Conservation (phyloP, 2,797 vertebrate species). For the Siniperca undulata region DNA sequence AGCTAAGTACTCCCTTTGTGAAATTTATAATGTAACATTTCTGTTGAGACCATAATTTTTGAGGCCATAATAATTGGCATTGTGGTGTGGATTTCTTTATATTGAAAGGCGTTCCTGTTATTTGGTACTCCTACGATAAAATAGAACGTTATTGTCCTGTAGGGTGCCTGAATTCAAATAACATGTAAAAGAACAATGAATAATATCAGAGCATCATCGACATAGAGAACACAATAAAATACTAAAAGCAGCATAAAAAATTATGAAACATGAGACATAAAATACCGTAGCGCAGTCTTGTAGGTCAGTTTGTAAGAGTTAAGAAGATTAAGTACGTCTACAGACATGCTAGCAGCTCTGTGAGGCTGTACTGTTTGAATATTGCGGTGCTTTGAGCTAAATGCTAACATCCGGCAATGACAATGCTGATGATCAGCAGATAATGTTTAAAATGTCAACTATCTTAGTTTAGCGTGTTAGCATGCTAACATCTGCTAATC, state of each 20-base stretch:
- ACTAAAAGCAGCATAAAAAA: background rate
- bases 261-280: too few relatives aligned
- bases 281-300: background rate
- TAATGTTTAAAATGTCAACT: background rate
- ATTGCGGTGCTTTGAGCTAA: background rate
- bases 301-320: background rate
- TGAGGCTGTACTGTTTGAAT: too few relatives aligned
- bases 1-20: conserved; percentile 1
- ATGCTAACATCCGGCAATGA: background rate
- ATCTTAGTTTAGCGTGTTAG: background rate
- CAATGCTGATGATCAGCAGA: background rate
- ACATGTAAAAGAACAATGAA: background rate
- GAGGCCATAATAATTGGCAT: background rate
- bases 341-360: background rate
- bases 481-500: background rate
- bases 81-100: background rate
- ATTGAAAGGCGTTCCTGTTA: background rate
- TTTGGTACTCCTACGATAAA: background rate
- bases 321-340: background rate
- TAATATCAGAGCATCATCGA: background rate
- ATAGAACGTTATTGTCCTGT: background rate
- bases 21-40: background rate
- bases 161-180: background rate
- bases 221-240: background rate
- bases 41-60: background rate